A percentile compares a stretch with the other conserved stretches of the same genome.
phyloP scores from a whole-genome alignment of 2,888 invertebrate genomes.

The Nemotelus nigrinus region DNA sequence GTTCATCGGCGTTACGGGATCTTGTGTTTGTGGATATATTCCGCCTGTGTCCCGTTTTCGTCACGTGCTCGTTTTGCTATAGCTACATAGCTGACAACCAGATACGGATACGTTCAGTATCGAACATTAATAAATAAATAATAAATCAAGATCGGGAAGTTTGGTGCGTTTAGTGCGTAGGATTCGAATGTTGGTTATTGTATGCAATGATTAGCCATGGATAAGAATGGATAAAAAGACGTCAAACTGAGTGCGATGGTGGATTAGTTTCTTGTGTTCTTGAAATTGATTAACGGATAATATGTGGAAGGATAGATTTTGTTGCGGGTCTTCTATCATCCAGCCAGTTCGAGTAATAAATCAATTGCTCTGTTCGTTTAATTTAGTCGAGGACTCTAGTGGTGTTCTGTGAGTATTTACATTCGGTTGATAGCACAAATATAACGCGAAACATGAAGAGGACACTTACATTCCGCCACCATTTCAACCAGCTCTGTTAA shows the following conservation, averaged over 20 bases:
- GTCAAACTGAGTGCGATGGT: not conserved
- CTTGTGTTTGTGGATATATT: slow-evolving; percentile 19
- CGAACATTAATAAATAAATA: slow-evolving; percentile 35
- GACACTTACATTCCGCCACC: not conserved
- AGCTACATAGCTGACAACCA: not conserved
- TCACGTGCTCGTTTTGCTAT: slow-evolving; percentile 21
- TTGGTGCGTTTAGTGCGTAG: slow-evolving; percentile 21
- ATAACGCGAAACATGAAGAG: too few relatives aligned
- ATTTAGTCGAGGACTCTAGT: too few relatives aligned
- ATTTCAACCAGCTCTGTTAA: not conserved
- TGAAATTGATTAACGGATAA: slow-evolving; percentile 10
- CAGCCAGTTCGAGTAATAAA: not conserved
- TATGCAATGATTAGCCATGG: slow-evolving; percentile 20
- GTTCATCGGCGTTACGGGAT: slow-evolving; percentile 43
- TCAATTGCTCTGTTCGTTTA: not conserved
- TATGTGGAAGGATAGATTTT: slow-evolving; percentile 18
- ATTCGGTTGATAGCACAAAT: too few relatives aligned
- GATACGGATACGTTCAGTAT: slow-evolving; percentile 12
- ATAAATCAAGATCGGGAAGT: slow-evolving; percentile 33
- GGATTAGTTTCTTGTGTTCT: slow-evolving; percentile 16
- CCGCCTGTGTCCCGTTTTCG: slow-evolving; percentile 6
- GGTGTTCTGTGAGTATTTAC: too few relatives aligned
- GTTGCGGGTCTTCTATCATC: not conserved
- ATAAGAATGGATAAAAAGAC: slow-evolving; percentile 35
- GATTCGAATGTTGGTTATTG: slow-evolving; percentile 5